Percentiles rank a stretch among this genome's conserved stretches.
Evolutionary conservation across 2,888 invertebrate genomes (phyloP).

Genomic region (Neoaliturus tenellus): DNA sequence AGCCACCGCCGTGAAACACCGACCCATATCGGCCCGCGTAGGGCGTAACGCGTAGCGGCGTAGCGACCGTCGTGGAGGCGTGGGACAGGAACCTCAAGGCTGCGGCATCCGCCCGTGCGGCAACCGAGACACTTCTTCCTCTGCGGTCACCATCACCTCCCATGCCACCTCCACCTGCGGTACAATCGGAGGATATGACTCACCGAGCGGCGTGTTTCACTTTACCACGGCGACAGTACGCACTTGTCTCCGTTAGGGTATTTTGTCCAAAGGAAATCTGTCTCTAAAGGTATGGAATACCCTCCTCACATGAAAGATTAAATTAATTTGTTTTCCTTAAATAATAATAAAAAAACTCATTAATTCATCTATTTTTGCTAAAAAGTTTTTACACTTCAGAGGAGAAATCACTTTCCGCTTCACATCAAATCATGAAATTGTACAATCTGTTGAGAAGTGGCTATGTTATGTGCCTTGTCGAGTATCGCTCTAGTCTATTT

Average conservation of each 20-base stretch:
- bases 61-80: neutral
- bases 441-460: no score
- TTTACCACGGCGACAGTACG: neutral
- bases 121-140: conserved; percentile 22
- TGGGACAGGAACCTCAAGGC: conserved; percentile 18
- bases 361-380: no score
- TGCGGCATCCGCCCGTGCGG: conserved; percentile 21
- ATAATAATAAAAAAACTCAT: no score
- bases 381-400: no score
- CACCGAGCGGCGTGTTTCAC: neutral
- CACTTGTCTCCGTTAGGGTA: neutral
- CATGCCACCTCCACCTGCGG: neutral
- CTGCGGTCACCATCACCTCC: neutral
- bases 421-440: no score
- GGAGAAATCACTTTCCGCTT: no score
- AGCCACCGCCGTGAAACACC: conserved; percentile 5
- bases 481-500: no score
- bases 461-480: no score
- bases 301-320: no score
- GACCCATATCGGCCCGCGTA: conserved; percentile 31
- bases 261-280: no score
- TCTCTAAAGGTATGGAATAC: no score
- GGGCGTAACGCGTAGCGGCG: neutral
- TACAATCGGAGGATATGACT: neutral
- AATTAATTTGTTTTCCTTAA: no score